Base-by-base conservation (phyloP, 2,888 invertebrate genomes). In the Drosophila birchii region DNA sequence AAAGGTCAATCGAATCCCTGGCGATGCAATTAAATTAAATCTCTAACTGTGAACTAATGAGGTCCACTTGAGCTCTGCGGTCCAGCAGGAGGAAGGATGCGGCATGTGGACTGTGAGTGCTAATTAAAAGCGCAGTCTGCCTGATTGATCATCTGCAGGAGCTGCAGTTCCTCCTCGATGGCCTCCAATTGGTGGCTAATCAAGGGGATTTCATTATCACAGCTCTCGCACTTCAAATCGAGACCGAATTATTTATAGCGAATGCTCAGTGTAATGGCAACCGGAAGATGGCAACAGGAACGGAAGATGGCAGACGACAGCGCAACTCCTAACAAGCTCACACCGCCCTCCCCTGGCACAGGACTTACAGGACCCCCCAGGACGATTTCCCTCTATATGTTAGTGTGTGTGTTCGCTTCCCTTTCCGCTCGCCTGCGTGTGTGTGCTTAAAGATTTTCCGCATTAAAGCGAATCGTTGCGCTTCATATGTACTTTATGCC, bases 11-110 rank as follows among this genome's bases (percentile, higher is more conserved):
- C 73, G 75, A 78, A 75, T 73, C 47, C 57, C 32, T 44, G 57
- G 49, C 79, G 81, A 84, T 74, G 75, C 85, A 76, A 87, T 87
- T 87, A 79, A 82, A 85, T 83, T 88, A 80, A 88, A 83, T 82
- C 83, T 70, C 69, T 56, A 81, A 81, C 72, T 77, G 75, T 60
- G 69, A 45, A 47, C 80, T 88, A 86, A 88, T 86, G 86, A 86
- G 78, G 68, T 73, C 75, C 75, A 75, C 80, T 85, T 71, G 66
- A 61, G 44, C 51, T 36, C 34, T 78, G 81, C 41, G 78, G 74
- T 68, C 51, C 26, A 34, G 59, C 16, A 23, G 16, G 29, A 14
- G 14, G 32, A 23, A 45, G 53, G 58, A 53, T 61, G 56, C 23
- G 44, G 67, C 29, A 59, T 51, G 41, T 29, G 56, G 32, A 14